Conservation (phyloP, 2,888 invertebrate genomes). For the Zhengitettix transpicula region DNA sequence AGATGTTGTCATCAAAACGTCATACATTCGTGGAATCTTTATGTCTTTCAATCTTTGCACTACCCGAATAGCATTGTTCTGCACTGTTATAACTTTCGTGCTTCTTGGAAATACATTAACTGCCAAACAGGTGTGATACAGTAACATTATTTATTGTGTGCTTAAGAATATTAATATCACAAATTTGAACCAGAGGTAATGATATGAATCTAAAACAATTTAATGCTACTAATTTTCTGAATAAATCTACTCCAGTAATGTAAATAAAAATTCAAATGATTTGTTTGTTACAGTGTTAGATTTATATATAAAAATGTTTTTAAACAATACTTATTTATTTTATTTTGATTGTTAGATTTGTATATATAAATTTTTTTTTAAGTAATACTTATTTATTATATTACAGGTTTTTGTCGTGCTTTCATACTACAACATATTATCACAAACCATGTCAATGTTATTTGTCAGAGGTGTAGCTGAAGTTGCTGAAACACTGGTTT, state of each 20-base stretch:
- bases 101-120: conserved; percentile 11
- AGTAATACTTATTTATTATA: not conserved
- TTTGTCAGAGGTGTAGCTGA: conserved; percentile 50
- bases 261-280: no score
- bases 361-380: no score
- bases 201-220: no score
- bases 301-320: no score
- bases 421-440: conserved; percentile 34
- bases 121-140: not conserved
- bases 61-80: conserved; percentile 17
- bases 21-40: conserved; percentile 25
- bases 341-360: no score
- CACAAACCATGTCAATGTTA: conserved; percentile 38
- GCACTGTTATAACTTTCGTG: conserved; percentile 14
- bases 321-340: no score
- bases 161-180: not conserved
- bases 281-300: no score
- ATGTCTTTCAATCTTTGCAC: conserved; percentile 29
- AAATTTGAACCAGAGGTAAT: no score
- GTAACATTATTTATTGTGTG: not conserved
- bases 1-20: conserved; percentile 20
- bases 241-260: not conserved
- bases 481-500: conserved; percentile 61
- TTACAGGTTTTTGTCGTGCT: conserved; percentile 32
- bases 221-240: not conserved